Conservation (phyloP, 2,888 invertebrate species). For the Andrena fulva region DNA sequence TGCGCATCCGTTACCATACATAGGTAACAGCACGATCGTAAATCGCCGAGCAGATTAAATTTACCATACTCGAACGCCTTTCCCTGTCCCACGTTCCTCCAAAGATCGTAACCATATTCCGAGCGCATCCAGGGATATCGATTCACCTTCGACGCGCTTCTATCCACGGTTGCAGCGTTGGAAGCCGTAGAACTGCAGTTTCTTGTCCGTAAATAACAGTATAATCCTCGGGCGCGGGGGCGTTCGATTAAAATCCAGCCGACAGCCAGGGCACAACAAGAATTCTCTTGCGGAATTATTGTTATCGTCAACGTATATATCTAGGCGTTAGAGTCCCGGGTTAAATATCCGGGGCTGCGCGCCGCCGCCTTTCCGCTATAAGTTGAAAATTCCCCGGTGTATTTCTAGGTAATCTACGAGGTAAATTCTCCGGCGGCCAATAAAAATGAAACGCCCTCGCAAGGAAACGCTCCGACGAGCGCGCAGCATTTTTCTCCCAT, state of each 20-base stretch:
- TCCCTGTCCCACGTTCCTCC: background rate
- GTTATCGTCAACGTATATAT: constrained; percentile 60
- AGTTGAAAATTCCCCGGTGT: constrained; percentile 57
- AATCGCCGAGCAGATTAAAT: too few species aligned
- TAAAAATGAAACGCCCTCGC: constrained; percentile 52
- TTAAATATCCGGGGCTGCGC: constrained; percentile 54
- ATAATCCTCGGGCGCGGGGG: constrained; percentile 33
- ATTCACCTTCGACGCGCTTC: constrained; percentile 15
- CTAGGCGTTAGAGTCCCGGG: constrained; percentile 43
- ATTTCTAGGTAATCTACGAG: constrained; percentile 60
- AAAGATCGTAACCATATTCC: background rate
- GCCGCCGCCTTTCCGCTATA: constrained; percentile 15
- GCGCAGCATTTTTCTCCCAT: constrained; percentile 41
- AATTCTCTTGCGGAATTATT: constrained; percentile 58
- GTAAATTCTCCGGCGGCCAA: constrained; percentile 57
- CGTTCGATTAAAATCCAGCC: constrained; percentile 57
- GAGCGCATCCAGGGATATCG: constrained; percentile 26
- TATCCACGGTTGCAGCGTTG: background rate
- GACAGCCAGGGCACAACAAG: constrained; percentile 32
- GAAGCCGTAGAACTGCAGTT: constrained; percentile 20
- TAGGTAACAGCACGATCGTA: too few species aligned
- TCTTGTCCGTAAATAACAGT: constrained; percentile 54
- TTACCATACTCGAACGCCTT: background rate
- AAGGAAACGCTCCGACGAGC: constrained; percentile 41
- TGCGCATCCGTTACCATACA: too few species aligned